Evolutionary conservation across 2,888 invertebrate species (phyloP).

Genomic region (Eueremaeus valkanovi): DNA sequence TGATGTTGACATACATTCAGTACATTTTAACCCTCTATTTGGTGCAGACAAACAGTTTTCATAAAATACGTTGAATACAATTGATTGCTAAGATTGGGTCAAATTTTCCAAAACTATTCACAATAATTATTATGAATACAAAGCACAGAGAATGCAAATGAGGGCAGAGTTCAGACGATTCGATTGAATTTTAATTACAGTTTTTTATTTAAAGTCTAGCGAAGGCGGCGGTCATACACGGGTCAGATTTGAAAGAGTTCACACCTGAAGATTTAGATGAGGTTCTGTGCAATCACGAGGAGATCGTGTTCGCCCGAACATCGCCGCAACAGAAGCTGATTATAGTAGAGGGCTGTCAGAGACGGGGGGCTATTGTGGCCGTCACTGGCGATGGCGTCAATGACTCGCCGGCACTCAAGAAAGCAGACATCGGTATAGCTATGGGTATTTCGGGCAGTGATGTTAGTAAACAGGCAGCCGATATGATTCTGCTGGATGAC

Average conservation of each 20-base stretch:
- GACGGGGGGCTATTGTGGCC: conserved; percentile 59
- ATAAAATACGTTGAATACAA: too few species aligned
- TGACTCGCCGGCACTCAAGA: conserved; percentile 60
- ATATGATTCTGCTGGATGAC: conserved; percentile 56
- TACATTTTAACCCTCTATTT: too few species aligned
- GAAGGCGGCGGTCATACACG: conserved; percentile 53
- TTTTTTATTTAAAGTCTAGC: conserved; percentile 46
- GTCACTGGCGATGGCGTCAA: conserved; percentile 62
- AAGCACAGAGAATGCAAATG: too few species aligned
- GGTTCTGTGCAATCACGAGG: conserved; percentile 51
- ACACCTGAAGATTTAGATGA: conserved; percentile 50
- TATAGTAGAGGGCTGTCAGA: conserved; percentile 61
- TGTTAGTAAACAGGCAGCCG: conserved; percentile 55
- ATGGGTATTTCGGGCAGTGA: conserved; percentile 56
- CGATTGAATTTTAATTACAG: too few species aligned
- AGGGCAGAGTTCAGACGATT: too few species aligned
- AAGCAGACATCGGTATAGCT: conserved; percentile 59
- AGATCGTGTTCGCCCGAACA: conserved; percentile 54
- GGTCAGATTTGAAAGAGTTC: conserved; percentile 51
- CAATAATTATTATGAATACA: too few species aligned
- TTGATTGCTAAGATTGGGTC: too few species aligned
- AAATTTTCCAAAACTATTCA: too few species aligned
- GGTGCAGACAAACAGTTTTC: too few species aligned
- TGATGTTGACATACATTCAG: too few species aligned
- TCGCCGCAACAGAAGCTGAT: conserved; percentile 57